A percentile compares a stretch with the other conserved stretches of the same genome.
These are phyloP conservation scores for Dolichoris vasculosae DNA, from an alignment of 1,140 invertebrate genomes.

Conservation along the genomic window DNA sequence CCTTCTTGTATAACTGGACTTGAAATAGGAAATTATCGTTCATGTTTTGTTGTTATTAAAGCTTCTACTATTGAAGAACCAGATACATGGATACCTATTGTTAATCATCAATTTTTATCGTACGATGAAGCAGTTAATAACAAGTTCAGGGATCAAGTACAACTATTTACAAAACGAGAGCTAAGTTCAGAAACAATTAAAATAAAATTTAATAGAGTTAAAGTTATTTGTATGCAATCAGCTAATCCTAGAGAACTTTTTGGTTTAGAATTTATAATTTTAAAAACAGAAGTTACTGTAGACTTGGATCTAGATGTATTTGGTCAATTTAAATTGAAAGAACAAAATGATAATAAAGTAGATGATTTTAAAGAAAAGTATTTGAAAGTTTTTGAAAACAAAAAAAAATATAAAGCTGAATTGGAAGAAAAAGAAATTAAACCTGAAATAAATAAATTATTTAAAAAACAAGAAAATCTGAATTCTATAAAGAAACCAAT, in stretches of 20 bases:
- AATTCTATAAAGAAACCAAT: constrained; percentile 61
- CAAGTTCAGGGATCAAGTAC: constrained; percentile 70
- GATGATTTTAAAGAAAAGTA: constrained; percentile 67
- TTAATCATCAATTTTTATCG: constrained; percentile 69
- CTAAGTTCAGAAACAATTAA: constrained; percentile 65
- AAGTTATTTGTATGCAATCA: constrained; percentile 71
- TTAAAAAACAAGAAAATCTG: constrained; percentile 59
- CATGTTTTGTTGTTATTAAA: constrained; percentile 66
- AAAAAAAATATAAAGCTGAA: constrained; percentile 61
- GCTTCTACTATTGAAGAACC: constrained; percentile 66
- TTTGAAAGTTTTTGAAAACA: constrained; percentile 57
- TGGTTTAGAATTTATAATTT: constrained; percentile 65
- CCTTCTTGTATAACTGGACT: constrained; percentile 66
- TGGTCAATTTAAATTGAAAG: constrained; percentile 69
- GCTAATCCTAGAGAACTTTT: constrained; percentile 69
- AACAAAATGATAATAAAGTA: constrained; percentile 50
- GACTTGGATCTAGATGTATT: constrained; percentile 68
- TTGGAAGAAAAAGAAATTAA: constrained; percentile 63
- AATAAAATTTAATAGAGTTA: constrained; percentile 68
- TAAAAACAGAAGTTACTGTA: constrained; percentile 65
- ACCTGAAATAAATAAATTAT: constrained; percentile 58
- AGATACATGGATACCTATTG: constrained; percentile 67
- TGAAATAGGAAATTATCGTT: constrained; percentile 70
- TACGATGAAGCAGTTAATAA: constrained; percentile 68
- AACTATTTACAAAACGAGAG: constrained; percentile 70